These are phyloP conservation scores for Chaenocephalus aceratus DNA, from an alignment of 2,113 vertebrate species.

Conservation along the genomic window DNA sequence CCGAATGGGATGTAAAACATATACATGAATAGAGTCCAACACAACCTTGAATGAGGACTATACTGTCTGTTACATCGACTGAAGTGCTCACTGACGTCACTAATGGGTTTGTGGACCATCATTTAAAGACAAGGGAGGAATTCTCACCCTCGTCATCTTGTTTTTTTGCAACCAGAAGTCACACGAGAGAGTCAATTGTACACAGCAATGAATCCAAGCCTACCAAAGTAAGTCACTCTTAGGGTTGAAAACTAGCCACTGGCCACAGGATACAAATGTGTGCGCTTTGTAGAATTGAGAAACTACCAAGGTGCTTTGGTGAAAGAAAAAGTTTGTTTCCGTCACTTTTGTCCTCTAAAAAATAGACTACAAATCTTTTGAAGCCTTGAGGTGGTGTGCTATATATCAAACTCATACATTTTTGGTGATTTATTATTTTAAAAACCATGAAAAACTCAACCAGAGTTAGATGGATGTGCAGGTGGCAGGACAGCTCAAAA, in stretches of 20 bases:
- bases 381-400: background rate
- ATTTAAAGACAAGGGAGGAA: no score
- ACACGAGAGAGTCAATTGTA: background rate
- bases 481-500: background rate
- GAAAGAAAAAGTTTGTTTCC: no score
- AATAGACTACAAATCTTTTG: background rate
- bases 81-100: no score
- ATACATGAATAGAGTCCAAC: background rate
- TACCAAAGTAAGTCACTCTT: background rate
- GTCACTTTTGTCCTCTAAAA: background rate
- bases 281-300: no score
- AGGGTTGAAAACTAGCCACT: no score
- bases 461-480: background rate
- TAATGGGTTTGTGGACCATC: no score
- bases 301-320: no score
- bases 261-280: no score
- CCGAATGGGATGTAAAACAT: background rate
- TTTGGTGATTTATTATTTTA: background rate
- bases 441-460: conserved; percentile 5
- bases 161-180: no score
- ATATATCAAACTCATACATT: background rate
- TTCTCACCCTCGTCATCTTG: no score
- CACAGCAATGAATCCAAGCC: background rate
- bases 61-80: no score
- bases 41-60: background rate